Conservation (phyloP, 2,888 invertebrate genomes). For the Erebia aethiops region DNA sequence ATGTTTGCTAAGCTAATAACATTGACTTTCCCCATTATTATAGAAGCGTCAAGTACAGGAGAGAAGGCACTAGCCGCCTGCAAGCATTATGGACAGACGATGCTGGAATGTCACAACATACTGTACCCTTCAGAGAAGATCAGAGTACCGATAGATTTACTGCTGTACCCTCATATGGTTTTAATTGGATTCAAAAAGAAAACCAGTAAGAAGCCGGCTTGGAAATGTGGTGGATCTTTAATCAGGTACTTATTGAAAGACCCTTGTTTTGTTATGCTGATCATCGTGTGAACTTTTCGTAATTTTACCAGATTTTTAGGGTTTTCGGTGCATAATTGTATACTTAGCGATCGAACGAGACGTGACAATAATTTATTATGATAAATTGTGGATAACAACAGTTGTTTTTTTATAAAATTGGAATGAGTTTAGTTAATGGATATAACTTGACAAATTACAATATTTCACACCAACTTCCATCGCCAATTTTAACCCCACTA, state of each 20-base stretch:
- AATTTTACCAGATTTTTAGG: too few relatives aligned
- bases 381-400: too few relatives aligned
- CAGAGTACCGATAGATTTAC: conserved; percentile 71
- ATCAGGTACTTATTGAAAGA: conserved; percentile 43
- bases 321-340: too few relatives aligned
- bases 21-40: conserved; percentile 31
- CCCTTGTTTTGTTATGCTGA: too few relatives aligned
- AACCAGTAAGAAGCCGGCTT: conserved; percentile 46
- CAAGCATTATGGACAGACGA: conserved; percentile 60
- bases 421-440: too few relatives aligned
- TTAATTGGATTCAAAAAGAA: conserved; percentile 64
- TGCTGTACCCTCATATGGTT: conserved; percentile 86
- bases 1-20: conserved; percentile 35
- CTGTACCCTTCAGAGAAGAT: conserved; percentile 58
- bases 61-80: conserved; percentile 70
- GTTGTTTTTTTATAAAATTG: too few relatives aligned
- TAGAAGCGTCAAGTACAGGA: conserved; percentile 49
- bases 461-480: too few relatives aligned
- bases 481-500: too few relatives aligned
- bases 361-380: too few relatives aligned
- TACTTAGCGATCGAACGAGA: too few relatives aligned
- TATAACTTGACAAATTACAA: too few relatives aligned
- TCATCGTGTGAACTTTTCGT: too few relatives aligned
- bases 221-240: conserved; percentile 77
- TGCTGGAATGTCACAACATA: conserved; percentile 76